phyloP scores from a whole-genome alignment of 2,888 invertebrate genomes.

The Thereva unica region DNA sequence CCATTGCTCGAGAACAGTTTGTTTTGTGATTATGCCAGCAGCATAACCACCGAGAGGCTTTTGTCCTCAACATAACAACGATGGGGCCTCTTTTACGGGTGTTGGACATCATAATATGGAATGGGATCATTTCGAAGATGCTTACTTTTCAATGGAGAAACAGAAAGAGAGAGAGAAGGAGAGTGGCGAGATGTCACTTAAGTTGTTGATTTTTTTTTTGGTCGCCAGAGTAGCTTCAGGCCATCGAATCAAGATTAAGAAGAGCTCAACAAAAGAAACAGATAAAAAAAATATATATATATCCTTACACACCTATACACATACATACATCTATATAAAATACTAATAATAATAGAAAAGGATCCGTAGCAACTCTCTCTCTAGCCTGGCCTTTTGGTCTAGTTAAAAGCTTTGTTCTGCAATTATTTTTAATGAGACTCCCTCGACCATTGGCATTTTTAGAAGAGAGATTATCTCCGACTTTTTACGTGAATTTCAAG shows the following conservation, averaged over 20 bases:
- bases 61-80: background rate
- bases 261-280: constrained; percentile 15
- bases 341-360: no score
- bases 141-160: constrained; percentile 11
- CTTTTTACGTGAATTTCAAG: background rate
- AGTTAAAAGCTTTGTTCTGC: constrained; percentile 30
- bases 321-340: no score
- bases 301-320: background rate
- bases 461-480: constrained; percentile 1
- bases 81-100: constrained; percentile 2
- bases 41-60: constrained; percentile 31
- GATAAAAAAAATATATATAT: constrained; percentile 1
- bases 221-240: constrained; percentile 13
- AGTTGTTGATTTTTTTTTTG: constrained; percentile 5
- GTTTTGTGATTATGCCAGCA: constrained; percentile 33
- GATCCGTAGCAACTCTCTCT: no score
- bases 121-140: constrained; percentile 14
- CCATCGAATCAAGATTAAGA: constrained; percentile 29
- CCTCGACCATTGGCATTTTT: constrained; percentile 13
- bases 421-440: constrained; percentile 36
- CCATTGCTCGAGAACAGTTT: constrained; percentile 18
- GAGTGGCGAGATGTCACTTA: constrained; percentile 30
- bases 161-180: no score
- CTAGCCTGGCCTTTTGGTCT: constrained; percentile 2
- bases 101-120: background rate